phyloP scores from a whole-genome alignment of 2,113 vertebrate genomes.

The Saguinus imperator region DNA sequence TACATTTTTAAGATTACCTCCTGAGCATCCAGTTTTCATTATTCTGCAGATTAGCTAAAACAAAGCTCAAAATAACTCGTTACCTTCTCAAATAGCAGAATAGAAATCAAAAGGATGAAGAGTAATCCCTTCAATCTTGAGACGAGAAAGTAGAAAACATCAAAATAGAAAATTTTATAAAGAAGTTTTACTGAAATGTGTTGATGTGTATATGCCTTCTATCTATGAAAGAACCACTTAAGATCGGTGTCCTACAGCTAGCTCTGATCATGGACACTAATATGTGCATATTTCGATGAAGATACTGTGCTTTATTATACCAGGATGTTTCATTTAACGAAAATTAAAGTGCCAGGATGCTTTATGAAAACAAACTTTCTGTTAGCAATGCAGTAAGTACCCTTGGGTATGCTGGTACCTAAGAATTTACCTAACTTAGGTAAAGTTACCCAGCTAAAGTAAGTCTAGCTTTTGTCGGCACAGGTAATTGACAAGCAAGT shows the following conservation, averaged over 20 bases:
- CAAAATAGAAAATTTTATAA: background rate
- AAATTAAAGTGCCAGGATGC: background rate
- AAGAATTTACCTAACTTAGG: background rate
- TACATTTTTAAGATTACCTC: conserved; percentile 9
- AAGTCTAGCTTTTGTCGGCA: background rate
- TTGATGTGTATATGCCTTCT: background rate
- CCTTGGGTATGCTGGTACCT: background rate
- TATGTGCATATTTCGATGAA: background rate
- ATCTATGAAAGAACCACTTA: background rate
- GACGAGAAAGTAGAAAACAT: background rate
- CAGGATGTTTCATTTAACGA: background rate
- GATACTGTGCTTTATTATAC: background rate
- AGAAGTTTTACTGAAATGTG: background rate
- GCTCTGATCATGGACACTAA: background rate
- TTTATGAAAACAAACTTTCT: background rate
- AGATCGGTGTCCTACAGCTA: background rate
- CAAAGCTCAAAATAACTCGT: background rate
- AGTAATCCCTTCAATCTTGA: background rate
- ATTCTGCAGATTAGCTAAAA: background rate
- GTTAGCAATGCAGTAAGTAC: background rate
- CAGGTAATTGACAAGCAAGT: background rate
- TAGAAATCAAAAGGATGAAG: background rate
- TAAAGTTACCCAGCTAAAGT: background rate
- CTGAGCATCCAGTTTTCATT: background rate
- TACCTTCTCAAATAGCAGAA: background rate